Evolutionary conservation across 64 coral and sea anemone species (phyloP), one percentile per base, ranked within the genome.

Genomic region (Pocillopora verrucosa): DNA sequence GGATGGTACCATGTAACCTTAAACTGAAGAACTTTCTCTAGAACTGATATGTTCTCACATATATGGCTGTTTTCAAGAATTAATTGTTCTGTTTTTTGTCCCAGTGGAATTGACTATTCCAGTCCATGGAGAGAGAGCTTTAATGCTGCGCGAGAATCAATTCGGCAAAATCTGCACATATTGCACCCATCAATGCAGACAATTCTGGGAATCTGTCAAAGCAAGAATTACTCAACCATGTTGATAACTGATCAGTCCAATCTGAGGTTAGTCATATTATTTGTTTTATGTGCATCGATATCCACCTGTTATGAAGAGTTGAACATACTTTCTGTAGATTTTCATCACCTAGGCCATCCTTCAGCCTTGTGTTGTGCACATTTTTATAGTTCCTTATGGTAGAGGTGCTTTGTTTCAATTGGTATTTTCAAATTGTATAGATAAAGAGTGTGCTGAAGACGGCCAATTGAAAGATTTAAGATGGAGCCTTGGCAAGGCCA

Each of bases 161-260:
- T 98, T 17, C 69, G 80, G 34, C 84, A 91, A 30, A 98, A 98
- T 72, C 93, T 98, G 16, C 96, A 98, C 83, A 87, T 93, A 30
- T 81, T 98, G 9, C 96, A 98, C 79, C 93, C 94, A 10, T 98
- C 96, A n/a, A 98, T 98, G 96, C 96, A 98, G 74, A 98, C 93
- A 19, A 98, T 98, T 62, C 89, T 98, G 16, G 81, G 86, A 58
- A 98, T 98, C 76, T 98, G 96, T 34, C 96, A 98, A 61, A 92
- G 93, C 65, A 92, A 75, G 56, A 94, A 95, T 76, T 98, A 98
- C 70, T 83, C 96, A 62, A 87, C 93, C 58, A 91, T 98, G 90
- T 83, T 98, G 15, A 98, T 98, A 65, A 95, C 94, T 38, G 96
- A 98, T 70, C 84, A 94, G 41, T 90, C 93, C 60, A 86, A 86